Evolutionary conservation across 2,888 invertebrate species (phyloP).

Genomic region (Epistrophe eligans): DNA sequence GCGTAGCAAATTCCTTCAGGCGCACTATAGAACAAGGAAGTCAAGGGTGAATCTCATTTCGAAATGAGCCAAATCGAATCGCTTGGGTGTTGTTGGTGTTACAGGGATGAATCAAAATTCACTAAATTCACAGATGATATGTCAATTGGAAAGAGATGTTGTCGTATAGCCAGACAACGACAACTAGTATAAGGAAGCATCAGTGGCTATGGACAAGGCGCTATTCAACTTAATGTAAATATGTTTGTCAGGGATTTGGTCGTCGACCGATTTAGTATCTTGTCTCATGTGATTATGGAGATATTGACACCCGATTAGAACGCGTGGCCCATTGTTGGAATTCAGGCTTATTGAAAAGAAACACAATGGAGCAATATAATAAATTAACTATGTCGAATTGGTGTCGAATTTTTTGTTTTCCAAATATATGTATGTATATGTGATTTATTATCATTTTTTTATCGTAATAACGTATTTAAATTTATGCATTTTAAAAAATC

Average conservation of each 20-base stretch:
- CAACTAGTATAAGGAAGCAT: slow-evolving; percentile 14
- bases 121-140: slow-evolving; percentile 71
- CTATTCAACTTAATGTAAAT: slow-evolving; percentile 53
- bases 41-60: slow-evolving; percentile 72
- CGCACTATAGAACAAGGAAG: slow-evolving; percentile 30
- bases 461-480: slow-evolving; percentile 6
- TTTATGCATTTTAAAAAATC: slow-evolving; percentile 2
- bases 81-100: slow-evolving; percentile 11
- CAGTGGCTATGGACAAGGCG: slow-evolving; percentile 33
- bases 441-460: slow-evolving; percentile 15
- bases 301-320: slow-evolving; percentile 61
- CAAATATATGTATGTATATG: too few relatives aligned
- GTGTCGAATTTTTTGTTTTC: slow-evolving; percentile 38
- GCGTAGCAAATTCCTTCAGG: slow-evolving; percentile 81
- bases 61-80: slow-evolving; percentile 68
- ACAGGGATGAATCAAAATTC: slow-evolving; percentile 61
- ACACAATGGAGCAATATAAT: slow-evolving; percentile 37
- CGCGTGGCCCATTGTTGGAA: slow-evolving; percentile 60
- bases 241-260: slow-evolving; percentile 60
- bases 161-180: neutral
- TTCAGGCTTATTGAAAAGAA: slow-evolving; percentile 14
- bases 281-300: slow-evolving; percentile 67
- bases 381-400: slow-evolving; percentile 53
- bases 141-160: slow-evolving; percentile 61
- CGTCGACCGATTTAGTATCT: slow-evolving; percentile 61